Evolutionary conservation across 2,888 invertebrate species (phyloP).

Genomic region (Platypus cylindrus): DNA sequence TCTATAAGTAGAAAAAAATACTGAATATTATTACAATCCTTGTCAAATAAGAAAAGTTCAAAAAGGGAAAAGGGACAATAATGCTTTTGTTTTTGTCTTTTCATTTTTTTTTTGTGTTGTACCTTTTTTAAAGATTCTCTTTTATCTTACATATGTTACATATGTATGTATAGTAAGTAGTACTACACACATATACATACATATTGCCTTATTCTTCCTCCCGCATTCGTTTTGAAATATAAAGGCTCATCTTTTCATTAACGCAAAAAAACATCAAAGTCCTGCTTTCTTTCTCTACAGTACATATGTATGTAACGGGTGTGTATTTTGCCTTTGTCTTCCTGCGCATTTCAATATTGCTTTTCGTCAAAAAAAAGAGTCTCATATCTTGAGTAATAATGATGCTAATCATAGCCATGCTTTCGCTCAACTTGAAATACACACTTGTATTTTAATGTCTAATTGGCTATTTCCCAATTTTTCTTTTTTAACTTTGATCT

Average conservation of each 20-base stretch:
- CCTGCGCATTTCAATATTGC: background rate
- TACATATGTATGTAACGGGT: conserved; percentile 1
- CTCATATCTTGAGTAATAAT: conserved; percentile 2
- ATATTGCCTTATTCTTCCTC: too few relatives aligned
- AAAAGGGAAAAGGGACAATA: conserved; percentile 14
- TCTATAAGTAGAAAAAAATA: conserved; percentile 38
- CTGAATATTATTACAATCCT: background rate
- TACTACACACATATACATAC: too few relatives aligned
- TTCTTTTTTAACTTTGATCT: conserved; percentile 16
- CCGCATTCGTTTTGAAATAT: too few relatives aligned
- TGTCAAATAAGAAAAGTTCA: conserved; percentile 13
- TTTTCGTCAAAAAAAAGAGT: background rate
- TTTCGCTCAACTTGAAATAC: conserved; percentile 10
- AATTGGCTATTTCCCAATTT: conserved; percentile 12
- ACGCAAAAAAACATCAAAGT: conserved; percentile 13
- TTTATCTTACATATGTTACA: too few relatives aligned
- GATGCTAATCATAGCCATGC: conserved; percentile 13
- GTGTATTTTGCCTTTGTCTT: background rate
- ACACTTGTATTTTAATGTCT: conserved; percentile 14
- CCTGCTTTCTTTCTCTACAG: conserved; percentile 9
- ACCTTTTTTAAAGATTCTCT: too few relatives aligned
- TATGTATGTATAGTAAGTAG: too few relatives aligned
- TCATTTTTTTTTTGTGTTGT: too few relatives aligned
- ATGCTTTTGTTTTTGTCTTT: too few relatives aligned
- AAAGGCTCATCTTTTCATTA: conserved; percentile 9